phyloP scores from a whole-genome alignment of 2,797 vertebrate species.

The Leuciscus waleckii region DNA sequence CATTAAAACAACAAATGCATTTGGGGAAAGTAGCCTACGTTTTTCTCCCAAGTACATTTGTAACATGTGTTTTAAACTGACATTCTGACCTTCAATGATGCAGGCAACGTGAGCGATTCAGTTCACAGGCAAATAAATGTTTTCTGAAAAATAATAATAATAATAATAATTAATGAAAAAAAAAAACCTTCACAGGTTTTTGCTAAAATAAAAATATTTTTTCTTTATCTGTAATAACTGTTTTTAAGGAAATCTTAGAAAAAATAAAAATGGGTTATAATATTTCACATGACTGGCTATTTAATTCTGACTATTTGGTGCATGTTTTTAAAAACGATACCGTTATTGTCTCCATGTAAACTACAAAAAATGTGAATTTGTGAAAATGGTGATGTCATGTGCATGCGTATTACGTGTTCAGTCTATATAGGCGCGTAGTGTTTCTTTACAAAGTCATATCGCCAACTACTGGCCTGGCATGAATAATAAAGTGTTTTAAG shows the following conservation, averaged over 20 bases:
- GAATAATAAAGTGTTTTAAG: background rate
- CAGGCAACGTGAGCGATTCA: background rate
- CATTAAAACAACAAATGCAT: background rate
- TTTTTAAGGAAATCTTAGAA: background rate
- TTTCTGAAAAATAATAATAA: background rate
- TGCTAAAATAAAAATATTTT: background rate
- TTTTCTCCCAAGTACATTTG: background rate
- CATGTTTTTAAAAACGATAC: background rate
- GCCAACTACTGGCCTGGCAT: background rate
- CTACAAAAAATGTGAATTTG: background rate
- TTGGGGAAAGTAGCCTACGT: background rate
- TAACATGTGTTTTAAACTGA: background rate
- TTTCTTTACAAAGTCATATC: background rate
- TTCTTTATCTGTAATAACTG: background rate
- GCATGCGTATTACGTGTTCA: background rate
- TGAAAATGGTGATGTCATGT: too few relatives aligned
- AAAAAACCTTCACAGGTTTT: background rate
- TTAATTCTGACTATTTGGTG: background rate
- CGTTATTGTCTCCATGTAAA: background rate
- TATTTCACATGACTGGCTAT: background rate
- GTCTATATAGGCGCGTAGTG: background rate
- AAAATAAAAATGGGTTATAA: background rate
- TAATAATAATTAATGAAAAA: too few relatives aligned
- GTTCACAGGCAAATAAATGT: background rate
- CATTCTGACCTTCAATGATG: background rate